Evolutionary conservation across 2,797 vertebrate genomes (phyloP), one percentile per base, ranked within the genome.

Genomic region (Gorsachius magnificus): DNA sequence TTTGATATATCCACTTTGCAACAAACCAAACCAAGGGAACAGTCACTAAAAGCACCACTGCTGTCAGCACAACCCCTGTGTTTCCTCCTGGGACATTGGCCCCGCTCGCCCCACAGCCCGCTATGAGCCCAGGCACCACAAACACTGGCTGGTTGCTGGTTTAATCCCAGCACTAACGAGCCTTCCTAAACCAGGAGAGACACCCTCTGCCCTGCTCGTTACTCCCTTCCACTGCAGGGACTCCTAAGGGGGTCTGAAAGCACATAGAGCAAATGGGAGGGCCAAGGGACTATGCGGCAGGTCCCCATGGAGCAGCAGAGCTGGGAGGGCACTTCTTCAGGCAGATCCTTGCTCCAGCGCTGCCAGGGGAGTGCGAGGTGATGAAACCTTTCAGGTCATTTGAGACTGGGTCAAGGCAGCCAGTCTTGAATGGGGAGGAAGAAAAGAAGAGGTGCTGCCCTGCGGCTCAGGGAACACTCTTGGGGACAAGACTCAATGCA

Each of bases 301-400:
- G 21, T 56, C 18, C 61, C 15, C 1, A 1, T 6, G 45, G 45
- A 78, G 21, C 66, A 72, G 85, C 70, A 87, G 57, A 71, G 45
- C 26, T 25, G 35, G 36, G 9, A 81, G 28, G 3, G 28, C 29
- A 51, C 20, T 66, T 83, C 48, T 45, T 31, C 51, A 80, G n/a
- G n/a, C 26, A 63, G 11, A 76, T 36, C 46, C 26, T 57, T 60
- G 57, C 57, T 89, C 28, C 16, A 63, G 63, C 0, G 0, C n/a
- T 76, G 56, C 36, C 80, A 46, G 26, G 9, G 9, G 2, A 77
- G 14, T 0, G 1, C 21, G 1, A 2, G 20, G 65, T 5, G 1
- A 7, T 38, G 16, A 70, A 89, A 70, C 9, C 11, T 77, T 57
- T 29, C 1, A 9, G 53, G 31, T 38, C 16, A 29, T 26, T 31